Evolutionary conservation across 2,113 vertebrate species (phyloP), one percentile per base, ranked within the genome.

Genomic region (Elanoides forficatus): DNA sequence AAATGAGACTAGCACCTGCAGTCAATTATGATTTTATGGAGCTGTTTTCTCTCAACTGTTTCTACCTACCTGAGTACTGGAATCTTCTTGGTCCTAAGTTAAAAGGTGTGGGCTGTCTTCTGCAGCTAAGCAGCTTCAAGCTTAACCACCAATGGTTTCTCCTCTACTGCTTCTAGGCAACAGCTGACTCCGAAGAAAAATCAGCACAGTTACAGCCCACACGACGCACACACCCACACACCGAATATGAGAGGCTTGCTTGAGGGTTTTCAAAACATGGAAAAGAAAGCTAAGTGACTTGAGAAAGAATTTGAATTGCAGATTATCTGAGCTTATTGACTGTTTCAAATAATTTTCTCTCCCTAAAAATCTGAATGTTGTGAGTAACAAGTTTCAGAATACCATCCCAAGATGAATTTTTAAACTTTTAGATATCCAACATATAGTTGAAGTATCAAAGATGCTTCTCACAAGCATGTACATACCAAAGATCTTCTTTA

Each of bases 91-190:
- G 27, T 75, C 56, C 25, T 75, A 30, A 56, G 45, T 68, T 75
- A 36, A 65, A 94, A 81, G 26, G 9, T 52, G 60, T 81, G 8
- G 72, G 84, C 15, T 81, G 38, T 56, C 53, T 83, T 84, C 67
- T 91, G n/a, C 56, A 53, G n/a, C 15, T 78, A 43, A 68, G 55
- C 32, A 79, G 7, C 78, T 91, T 83, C 67, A 90, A 38, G 42
- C 50, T 88, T 88, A 86, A n/a, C 45, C 38, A 67, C 29, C 36
- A 73, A 40, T 66, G 32, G 36, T 86, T 94, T 53, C 56, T 90
- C 18, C 30, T 48, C 23, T 81, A 30, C 42, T 88, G 88, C 95
- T 96, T 94, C 88, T 60, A 90, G 82, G 90, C 85, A 97, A 87
- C 72, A 76, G 6, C 13, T 65, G 36, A 72, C 74, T 95, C 70